phyloP scores from a whole-genome alignment of 2,113 vertebrate genomes.

The Hippocampus barbouri region DNA sequence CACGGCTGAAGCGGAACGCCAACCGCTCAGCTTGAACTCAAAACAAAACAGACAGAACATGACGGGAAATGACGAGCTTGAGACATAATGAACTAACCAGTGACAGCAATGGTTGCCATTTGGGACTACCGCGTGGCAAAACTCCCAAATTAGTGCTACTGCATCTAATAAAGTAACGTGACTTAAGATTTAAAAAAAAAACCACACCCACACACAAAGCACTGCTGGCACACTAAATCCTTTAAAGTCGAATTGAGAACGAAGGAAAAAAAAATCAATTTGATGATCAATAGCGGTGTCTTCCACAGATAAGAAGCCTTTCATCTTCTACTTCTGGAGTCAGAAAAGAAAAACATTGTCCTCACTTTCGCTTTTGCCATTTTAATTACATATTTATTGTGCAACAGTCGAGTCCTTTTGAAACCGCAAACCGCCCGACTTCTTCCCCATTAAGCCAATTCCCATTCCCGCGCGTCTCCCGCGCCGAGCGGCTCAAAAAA shows the following conservation, averaged over 20 bases:
- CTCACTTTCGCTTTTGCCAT: neutral
- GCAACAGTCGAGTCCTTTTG: slow-evolving; percentile 17
- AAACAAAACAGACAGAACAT: no score
- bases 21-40: no score
- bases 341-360: neutral
- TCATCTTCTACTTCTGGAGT: neutral
- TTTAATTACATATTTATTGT: slow-evolving; percentile 39
- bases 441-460: slow-evolving; percentile 22
- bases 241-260: neutral
- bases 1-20: no score
- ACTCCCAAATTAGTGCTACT: neutral
- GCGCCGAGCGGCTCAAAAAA: slow-evolving; percentile 49
- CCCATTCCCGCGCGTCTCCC: slow-evolving; percentile 27
- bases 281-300: neutral
- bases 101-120: neutral
- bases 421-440: slow-evolving; percentile 17
- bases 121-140: neutral
- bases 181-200: neutral
- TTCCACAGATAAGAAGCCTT: neutral
- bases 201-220: neutral
- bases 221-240: neutral
- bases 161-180: neutral
- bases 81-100: no score
- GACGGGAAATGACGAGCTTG: no score
- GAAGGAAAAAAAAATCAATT: neutral